A percentile compares a stretch with the other conserved stretches of the same genome.
phyloP scores from a whole-genome alignment of 2,797 vertebrate species.

The Capromys pilorides region DNA sequence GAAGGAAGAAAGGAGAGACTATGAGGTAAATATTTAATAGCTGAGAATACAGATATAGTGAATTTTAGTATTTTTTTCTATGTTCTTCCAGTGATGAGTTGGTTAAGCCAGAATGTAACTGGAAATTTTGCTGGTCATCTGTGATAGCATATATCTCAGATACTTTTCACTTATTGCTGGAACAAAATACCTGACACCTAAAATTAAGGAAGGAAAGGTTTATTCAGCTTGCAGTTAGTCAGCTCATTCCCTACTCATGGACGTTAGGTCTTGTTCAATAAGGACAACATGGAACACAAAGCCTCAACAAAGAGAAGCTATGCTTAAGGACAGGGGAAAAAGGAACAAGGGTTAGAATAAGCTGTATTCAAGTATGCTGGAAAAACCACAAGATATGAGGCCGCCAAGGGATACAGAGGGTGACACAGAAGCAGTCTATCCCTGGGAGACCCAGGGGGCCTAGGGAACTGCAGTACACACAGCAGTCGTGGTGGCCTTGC shows the following conservation, averaged over 20 bases:
- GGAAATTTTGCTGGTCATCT: background rate
- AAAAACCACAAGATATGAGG: background rate
- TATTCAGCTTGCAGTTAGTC: too few species aligned
- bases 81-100: background rate
- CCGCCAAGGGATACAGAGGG: background rate
- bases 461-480: background rate
- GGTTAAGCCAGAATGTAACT: background rate
- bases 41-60: background rate
- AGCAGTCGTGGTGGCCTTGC: background rate
- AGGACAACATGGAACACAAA: background rate
- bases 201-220: too few species aligned
- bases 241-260: too few species aligned
- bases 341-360: background rate
- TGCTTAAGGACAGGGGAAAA: background rate
- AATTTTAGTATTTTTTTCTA: background rate
- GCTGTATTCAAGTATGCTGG: background rate
- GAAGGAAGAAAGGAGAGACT: too few species aligned
- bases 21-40: background rate
- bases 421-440: background rate
- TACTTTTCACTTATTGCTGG: too few species aligned
- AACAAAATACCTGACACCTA: too few species aligned
- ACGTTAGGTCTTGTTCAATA: background rate
- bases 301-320: background rate
- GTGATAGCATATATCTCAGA: background rate
- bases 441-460: background rate